Conservation (phyloP, 2,797 vertebrate species). For the Poeciliopsis turneri region DNA sequence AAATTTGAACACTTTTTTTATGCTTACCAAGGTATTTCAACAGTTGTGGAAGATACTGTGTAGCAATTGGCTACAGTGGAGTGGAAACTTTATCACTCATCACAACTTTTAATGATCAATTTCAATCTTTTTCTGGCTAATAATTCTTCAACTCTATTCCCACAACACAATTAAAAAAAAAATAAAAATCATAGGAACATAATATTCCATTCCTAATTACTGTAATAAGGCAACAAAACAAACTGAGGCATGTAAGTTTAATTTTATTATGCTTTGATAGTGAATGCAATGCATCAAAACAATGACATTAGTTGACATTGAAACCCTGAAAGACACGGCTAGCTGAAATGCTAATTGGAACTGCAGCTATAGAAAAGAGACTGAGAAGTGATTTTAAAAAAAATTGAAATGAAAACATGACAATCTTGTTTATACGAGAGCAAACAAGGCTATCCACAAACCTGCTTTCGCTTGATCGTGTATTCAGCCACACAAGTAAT, state of each 20-base stretch:
- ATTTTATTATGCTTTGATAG: neutral
- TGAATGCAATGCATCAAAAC: neutral
- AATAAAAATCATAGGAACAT: neutral
- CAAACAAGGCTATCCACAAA: neutral
- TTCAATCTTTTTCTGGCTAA: neutral
- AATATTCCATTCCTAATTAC: neutral
- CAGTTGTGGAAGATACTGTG: neutral
- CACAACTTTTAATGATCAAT: neutral
- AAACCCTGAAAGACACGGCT: neutral
- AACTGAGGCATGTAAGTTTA: neutral
- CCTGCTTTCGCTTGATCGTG: neutral
- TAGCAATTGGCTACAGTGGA: neutral
- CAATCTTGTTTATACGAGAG: neutral
- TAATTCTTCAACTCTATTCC: neutral
- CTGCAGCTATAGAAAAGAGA: neutral
- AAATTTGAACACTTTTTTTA: neutral
- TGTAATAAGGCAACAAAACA: neutral
- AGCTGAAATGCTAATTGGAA: neutral
- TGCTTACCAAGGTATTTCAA: neutral
- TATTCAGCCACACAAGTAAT: conserved; percentile 3
- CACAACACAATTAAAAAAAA: neutral
- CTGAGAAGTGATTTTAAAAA: neutral
- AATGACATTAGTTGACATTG: neutral
- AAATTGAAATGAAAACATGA: neutral
- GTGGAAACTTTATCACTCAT: neutral